These are phyloP conservation scores for Zalophus californianus DNA, from an alignment of 2,797 vertebrate species.

Conservation along the genomic window DNA sequence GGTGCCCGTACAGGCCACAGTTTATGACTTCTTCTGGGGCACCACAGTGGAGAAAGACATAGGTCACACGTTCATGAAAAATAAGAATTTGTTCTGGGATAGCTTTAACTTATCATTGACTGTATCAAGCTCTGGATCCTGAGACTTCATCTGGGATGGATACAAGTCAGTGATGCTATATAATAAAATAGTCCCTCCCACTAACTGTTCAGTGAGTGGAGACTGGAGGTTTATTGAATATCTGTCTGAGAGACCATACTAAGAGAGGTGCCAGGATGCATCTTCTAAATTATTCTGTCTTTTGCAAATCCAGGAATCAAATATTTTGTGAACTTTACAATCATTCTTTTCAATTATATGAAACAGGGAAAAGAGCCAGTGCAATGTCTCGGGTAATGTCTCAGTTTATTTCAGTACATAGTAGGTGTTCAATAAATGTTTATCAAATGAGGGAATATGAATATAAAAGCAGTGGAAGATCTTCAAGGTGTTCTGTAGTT, in stretches of 20 bases:
- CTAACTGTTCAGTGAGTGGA: not conserved
- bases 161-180: not conserved
- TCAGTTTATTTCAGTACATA: not conserved
- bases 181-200: not conserved
- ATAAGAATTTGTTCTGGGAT: not conserved
- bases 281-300: not conserved
- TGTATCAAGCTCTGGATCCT: not conserved
- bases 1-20: not conserved
- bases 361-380: not conserved
- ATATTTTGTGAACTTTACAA: not conserved
- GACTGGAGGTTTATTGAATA: not conserved
- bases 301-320: not conserved
- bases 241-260: not conserved
- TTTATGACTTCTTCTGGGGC: not conserved
- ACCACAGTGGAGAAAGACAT: not conserved
- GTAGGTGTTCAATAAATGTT: not conserved
- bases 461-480: not conserved
- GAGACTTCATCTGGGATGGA: not conserved
- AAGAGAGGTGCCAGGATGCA: not conserved
- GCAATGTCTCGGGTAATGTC: not conserved
- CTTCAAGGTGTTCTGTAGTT: not conserved
- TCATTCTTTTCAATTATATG: not conserved
- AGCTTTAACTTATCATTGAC: not conserved
- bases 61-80: conserved; percentile 17
- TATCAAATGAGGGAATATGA: not conserved